These are phyloP conservation scores for Drosophila bocki DNA, from an alignment of 1,140 invertebrate genomes.

Conservation along the genomic window DNA sequence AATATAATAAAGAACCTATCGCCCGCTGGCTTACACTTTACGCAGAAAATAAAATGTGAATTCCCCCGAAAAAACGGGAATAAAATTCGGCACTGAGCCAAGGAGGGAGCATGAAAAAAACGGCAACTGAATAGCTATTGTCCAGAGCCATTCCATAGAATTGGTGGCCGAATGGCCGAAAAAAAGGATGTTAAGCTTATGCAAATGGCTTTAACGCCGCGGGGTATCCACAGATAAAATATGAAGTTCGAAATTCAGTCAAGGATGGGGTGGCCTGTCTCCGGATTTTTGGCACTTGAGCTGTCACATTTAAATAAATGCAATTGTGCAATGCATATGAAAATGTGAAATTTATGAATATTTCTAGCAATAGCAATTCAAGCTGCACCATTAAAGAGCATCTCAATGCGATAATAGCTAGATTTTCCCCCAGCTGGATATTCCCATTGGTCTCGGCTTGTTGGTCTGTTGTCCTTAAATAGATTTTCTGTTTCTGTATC, in stretches of 20 bases:
- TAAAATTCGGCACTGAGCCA: constrained; percentile 12
- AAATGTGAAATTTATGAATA: neutral
- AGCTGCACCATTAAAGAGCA: neutral
- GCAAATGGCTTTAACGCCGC: constrained; percentile 41
- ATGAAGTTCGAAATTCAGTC: constrained; percentile 26
- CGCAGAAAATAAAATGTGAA: constrained; percentile 32
- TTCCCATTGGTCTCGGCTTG: constrained; percentile 15
- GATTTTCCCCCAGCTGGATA: constrained; percentile 9
- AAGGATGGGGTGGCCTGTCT: constrained; percentile 15
- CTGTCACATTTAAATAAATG: neutral
- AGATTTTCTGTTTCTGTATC: constrained; percentile 55
- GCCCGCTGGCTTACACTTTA: constrained; percentile 4
- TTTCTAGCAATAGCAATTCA: neutral
- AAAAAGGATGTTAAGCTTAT: constrained; percentile 43
- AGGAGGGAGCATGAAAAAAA: neutral
- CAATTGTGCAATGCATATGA: constrained; percentile 1
- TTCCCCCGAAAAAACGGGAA: constrained; percentile 1
- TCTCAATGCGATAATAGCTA: constrained; percentile 6
- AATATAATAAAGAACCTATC: constrained; percentile 14
- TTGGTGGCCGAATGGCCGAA: constrained; percentile 15
- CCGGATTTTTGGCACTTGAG: constrained; percentile 1
- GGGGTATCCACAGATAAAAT: constrained; percentile 32
- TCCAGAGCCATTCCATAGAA: constrained; percentile 11
- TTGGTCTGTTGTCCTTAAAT: constrained; percentile 55
- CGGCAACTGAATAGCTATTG: constrained; percentile 35